Conservation (phyloP, 53 echinoderm and acorn worm genomes). For the Henricia sp. region DNA sequence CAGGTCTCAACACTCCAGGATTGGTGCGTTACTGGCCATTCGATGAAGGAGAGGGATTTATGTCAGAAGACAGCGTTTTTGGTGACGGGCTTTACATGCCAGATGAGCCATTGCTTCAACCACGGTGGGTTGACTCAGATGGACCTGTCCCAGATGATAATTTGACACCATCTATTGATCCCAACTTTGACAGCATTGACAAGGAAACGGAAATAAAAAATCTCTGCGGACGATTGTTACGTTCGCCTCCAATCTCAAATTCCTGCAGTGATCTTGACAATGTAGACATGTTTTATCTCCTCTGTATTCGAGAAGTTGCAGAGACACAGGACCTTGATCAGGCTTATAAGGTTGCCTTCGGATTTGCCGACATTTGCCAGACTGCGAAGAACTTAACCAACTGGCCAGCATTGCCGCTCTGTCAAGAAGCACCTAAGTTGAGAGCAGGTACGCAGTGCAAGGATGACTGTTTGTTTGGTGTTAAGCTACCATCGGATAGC, state of each 20-base stretch:
- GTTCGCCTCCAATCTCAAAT: conserved; percentile 61
- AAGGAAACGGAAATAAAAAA: conserved; percentile 39
- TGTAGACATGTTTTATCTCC: conserved; percentile 58
- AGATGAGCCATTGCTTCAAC: conserved; percentile 73
- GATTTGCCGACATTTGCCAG: conserved; percentile 86
- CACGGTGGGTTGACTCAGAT: conserved; percentile 84
- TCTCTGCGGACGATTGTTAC: conserved; percentile 65
- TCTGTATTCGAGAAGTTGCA: conserved; percentile 74
- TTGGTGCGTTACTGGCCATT: conserved; percentile 79
- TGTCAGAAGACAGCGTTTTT: conserved; percentile 62
- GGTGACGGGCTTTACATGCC: conserved; percentile 66
- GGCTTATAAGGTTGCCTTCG: conserved; percentile 83
- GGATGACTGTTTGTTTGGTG: conserved; percentile 80
- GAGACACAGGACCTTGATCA: conserved; percentile 54
- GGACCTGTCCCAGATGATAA: conserved; percentile 50
- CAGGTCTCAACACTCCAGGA: conserved; percentile 51
- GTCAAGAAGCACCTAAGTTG: conserved; percentile 68
- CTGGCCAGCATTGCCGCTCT: conserved; percentile 83
- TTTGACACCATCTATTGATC: conserved; percentile 17
- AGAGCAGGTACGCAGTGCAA: conserved; percentile 82
- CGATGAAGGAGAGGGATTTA: conserved; percentile 85
- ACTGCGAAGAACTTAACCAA: conserved; percentile 64
- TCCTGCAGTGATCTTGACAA: conserved; percentile 58
- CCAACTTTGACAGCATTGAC: conserved; percentile 30
- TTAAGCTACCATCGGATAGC: conserved; percentile 12